Evolutionary conservation across 2,888 invertebrate species (phyloP), one percentile per base, ranked within the genome.

Genomic region (Cephus rjabovi): DNA sequence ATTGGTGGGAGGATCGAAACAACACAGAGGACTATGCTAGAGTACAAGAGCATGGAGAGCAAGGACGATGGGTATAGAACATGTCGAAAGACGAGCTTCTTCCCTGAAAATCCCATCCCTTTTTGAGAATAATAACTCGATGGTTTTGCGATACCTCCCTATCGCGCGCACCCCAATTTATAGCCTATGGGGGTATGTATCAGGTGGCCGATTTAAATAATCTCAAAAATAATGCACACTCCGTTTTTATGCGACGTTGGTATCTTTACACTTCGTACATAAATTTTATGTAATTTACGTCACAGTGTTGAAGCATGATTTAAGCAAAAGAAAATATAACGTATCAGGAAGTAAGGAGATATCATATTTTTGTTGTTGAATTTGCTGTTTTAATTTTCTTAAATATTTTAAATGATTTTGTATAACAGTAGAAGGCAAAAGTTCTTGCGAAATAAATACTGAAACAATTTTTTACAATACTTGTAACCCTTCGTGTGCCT

Each of bases 191-290:
- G 75, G 34, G 75, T 69, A 73, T 33, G 78, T 73, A 76, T 78
- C 78, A 73, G 78, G 76, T 78, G 76, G 70, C 37, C 75, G 69
- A 77, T 77, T 77, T 75, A 75, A 78, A 78, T 78, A 78, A 78
- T 78, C 78, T 78, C 68, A 73, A 78, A 76, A 78, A 78, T 78
- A 78, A 78, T 73, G 76, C 69, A 56, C 56, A 23, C 56, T 56
- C 12, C 71, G 12, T 15, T 71, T 71, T 33, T 31, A 71, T 12
- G 31, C 12, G 31, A 33, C 35, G 56, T 34, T 69, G 75, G 37
- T 78, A 34, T 75, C 73, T 76, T 37, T 78, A 56, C 75, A n/a
- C n/a, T 68, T 9, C 71, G 71, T 56, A 69, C 73, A 78, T 78
- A 78, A 75, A 78, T 76, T 73, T 33, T 33, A 71, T 4, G 15